Evolutionary conservation across 1,140 invertebrate species (phyloP).

Genomic region (Calosoma granatense): DNA sequence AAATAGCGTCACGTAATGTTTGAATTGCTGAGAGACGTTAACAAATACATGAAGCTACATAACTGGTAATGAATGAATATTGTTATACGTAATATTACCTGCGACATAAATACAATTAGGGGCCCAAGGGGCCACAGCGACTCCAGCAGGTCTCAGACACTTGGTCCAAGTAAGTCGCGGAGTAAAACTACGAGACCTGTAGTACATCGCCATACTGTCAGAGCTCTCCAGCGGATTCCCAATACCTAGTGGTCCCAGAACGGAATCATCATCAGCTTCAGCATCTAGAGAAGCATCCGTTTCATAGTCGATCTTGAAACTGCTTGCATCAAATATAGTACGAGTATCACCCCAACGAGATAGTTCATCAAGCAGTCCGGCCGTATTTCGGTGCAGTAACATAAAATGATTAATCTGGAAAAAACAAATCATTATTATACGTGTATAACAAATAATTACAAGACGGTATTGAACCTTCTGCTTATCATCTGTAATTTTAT

Average conservation of each 20-base stretch:
- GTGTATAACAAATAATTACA: not conserved
- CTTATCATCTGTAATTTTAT: constrained; percentile 24
- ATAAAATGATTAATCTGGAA: constrained; percentile 36
- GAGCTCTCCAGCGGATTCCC: constrained; percentile 38
- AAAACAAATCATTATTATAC: not conserved
- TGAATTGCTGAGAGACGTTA: too few species aligned
- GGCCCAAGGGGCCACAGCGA: constrained; percentile 46
- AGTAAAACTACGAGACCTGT: constrained; percentile 39
- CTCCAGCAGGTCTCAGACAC: constrained; percentile 44
- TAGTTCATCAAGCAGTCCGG: constrained; percentile 40
- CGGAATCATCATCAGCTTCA: constrained; percentile 37
- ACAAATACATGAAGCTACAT: too few species aligned
- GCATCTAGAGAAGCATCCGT: constrained; percentile 34
- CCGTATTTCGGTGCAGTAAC: constrained; percentile 40
- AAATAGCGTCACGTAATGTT: too few species aligned
- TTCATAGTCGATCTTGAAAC: constrained; percentile 40
- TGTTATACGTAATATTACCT: too few species aligned
- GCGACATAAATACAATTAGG: constrained; percentile 45
- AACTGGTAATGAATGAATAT: too few species aligned
- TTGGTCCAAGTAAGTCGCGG: constrained; percentile 42
- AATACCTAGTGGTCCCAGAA: constrained; percentile 30
- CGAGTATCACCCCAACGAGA: constrained; percentile 40
- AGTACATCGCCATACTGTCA: constrained; percentile 35
- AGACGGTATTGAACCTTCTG: constrained; percentile 25
- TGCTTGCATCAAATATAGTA: constrained; percentile 41